Percentiles rank a stretch among this genome's conserved stretches.
Conservation (phyloP, 2,888 invertebrate genomes). For the Trypoxylon attenuatum region DNA sequence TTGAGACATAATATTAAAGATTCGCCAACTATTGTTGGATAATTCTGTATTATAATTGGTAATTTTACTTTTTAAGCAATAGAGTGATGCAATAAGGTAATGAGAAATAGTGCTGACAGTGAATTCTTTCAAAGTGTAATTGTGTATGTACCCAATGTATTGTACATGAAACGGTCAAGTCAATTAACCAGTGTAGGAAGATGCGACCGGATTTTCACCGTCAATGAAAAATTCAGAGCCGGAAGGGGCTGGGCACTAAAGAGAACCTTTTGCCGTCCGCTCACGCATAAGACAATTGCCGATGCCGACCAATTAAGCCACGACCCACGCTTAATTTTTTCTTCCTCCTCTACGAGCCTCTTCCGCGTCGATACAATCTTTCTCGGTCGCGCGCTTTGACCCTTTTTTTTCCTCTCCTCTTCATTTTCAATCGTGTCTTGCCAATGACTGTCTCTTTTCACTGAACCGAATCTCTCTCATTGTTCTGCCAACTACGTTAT, state of each 20-base stretch:
- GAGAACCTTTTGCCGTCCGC: constrained; percentile 46
- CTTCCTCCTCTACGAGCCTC: constrained; percentile 28
- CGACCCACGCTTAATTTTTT: constrained; percentile 54
- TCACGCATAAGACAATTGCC: constrained; percentile 47
- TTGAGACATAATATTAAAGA: too few relatives aligned
- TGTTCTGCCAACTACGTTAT: too few relatives aligned
- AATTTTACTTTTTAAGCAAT: too few relatives aligned
- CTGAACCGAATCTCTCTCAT: neutral
- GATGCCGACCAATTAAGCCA: constrained; percentile 54
- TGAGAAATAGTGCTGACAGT: too few relatives aligned
- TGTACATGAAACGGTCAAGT: too few relatives aligned
- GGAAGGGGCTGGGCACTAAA: constrained; percentile 56
- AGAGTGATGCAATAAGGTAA: too few relatives aligned
- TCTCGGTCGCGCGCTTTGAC: constrained; percentile 25
- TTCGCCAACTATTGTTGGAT: too few relatives aligned
- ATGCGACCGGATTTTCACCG: constrained; percentile 40
- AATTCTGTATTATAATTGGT: too few relatives aligned
- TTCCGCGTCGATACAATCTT: constrained; percentile 50
- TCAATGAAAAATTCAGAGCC: constrained; percentile 44
- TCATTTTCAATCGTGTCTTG: neutral
- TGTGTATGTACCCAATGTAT: too few relatives aligned
- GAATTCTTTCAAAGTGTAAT: too few relatives aligned
- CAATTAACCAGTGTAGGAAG: constrained; percentile 52
- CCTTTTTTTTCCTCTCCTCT: constrained; percentile 8
- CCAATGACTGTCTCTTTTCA: neutral